Evolutionary conservation across 2,888 invertebrate genomes (phyloP), one percentile per base, ranked within the genome.

Genomic region (Norana najaformis): DNA sequence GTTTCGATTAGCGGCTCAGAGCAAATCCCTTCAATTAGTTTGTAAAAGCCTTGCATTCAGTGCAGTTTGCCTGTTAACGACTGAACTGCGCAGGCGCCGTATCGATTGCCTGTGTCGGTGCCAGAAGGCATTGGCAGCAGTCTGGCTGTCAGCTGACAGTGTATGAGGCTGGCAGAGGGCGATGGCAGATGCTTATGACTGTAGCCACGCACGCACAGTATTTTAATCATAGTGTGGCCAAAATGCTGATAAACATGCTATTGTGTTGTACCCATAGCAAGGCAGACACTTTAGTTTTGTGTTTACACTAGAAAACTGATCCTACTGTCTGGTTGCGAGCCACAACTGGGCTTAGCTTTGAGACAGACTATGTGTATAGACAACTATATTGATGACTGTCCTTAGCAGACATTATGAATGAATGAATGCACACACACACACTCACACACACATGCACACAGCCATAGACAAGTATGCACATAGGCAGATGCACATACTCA

Each of bases 401-500:
- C n/a, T 69, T n/a, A 69, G n/a, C 69, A n/a, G 69, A n/a, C 69
- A 69, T 69, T 69, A 11, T 30, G 69, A n/a, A 16, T 69, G 3
- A 69, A 41, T 30, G 35, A 36, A 47, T 4, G n/a, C 38, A 53
- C 41, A 89, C 36, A 39, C 36, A 38, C n/a, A n/a, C 39, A 89
- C 35, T 20, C n/a, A 89, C 41, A 35, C 36, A 88, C 38, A 23
- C 3, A 0, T 37, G 20, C 34, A 89, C 30, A 36, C 30, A 38
- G 23, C 34, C n/a, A 89, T 36, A 23, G 85, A 23, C 1, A 41
- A 34, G 69, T 83, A 38, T 82, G 69, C 39, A 41, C 34, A 83
- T 36, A 20, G 16, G n/a, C 82, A 39, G 34, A n/a, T n/a, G 88
- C 39, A 83, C 35, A 91, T 82, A 83, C 23, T 88, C 88, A 47